Conservation (phyloP, 2,797 vertebrate species). For the Clarias platycephalus region DNA sequence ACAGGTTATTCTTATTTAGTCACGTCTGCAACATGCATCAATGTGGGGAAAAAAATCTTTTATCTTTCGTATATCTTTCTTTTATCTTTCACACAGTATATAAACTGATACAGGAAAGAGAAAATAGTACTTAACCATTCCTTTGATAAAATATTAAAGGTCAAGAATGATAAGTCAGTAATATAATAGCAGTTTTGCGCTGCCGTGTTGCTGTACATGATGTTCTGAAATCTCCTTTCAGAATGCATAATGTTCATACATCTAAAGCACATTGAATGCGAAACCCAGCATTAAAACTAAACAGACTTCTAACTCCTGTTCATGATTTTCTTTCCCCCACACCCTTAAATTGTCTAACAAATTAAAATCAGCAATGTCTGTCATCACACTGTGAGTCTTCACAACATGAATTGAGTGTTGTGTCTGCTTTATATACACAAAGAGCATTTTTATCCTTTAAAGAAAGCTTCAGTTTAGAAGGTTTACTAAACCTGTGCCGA, state of each 20-base stretch:
- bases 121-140: background rate
- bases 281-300: background rate
- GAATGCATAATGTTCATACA: background rate
- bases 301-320: background rate
- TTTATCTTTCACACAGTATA: too few relatives aligned
- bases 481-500: too few relatives aligned
- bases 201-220: background rate
- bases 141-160: background rate
- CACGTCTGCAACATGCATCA: background rate
- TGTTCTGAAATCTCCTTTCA: background rate
- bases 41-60: background rate
- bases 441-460: too few relatives aligned
- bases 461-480: too few relatives aligned
- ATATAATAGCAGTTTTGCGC: background rate
- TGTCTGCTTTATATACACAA: too few relatives aligned
- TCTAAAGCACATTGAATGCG: background rate
- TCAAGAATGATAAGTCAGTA: background rate
- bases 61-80: too few relatives aligned
- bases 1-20: background rate
- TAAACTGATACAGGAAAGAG: background rate
- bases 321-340: background rate
- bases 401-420: too few relatives aligned
- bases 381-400: too few relatives aligned
- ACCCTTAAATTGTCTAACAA: background rate
- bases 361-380: background rate